A percentile compares a stretch with the other conserved stretches of the same genome.
Conservation (phyloP, 2,888 invertebrate genomes). For the Kuschelorhynchus macadamiae region DNA sequence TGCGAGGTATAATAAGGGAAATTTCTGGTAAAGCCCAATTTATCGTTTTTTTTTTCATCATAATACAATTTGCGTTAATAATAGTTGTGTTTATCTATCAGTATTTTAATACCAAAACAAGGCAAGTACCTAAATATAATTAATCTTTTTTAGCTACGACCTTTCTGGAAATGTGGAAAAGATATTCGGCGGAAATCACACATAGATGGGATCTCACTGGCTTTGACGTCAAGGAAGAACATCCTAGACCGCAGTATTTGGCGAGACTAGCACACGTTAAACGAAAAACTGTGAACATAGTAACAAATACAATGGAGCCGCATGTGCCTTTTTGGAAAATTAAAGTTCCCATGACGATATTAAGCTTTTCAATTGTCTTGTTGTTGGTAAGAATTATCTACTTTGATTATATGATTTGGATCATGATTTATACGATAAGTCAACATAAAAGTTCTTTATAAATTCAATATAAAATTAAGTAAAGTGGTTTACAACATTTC, state of each 20-base stretch:
- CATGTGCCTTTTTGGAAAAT: constrained; percentile 94
- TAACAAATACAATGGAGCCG: constrained; percentile 88
- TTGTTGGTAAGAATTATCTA: constrained; percentile 75
- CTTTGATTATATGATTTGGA: constrained; percentile 3
- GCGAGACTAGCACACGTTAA: constrained; percentile 84
- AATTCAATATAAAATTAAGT: too few species aligned
- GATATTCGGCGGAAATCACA: constrained; percentile 94
- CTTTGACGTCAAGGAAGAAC: constrained; percentile 93
- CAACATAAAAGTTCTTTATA: too few species aligned
- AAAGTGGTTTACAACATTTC: too few species aligned
- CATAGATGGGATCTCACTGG: constrained; percentile 97
- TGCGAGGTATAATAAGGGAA: too few species aligned
- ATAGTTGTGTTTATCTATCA: too few species aligned
- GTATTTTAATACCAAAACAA: too few species aligned
- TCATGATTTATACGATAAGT: not conserved
- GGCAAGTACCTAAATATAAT: too few species aligned
- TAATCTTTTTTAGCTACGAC: constrained; percentile 81
- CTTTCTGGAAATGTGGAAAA: constrained; percentile 96
- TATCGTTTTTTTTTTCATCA: too few species aligned
- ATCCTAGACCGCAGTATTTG: constrained; percentile 93
- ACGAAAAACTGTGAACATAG: constrained; percentile 81
- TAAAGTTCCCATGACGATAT: constrained; percentile 87
- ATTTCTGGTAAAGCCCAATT: too few species aligned
- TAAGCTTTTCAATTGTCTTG: constrained; percentile 89
- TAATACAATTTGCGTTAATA: too few species aligned